These are phyloP conservation scores for Canis aureus DNA, from an alignment of 2,113 vertebrate genomes.

Conservation along the genomic window DNA sequence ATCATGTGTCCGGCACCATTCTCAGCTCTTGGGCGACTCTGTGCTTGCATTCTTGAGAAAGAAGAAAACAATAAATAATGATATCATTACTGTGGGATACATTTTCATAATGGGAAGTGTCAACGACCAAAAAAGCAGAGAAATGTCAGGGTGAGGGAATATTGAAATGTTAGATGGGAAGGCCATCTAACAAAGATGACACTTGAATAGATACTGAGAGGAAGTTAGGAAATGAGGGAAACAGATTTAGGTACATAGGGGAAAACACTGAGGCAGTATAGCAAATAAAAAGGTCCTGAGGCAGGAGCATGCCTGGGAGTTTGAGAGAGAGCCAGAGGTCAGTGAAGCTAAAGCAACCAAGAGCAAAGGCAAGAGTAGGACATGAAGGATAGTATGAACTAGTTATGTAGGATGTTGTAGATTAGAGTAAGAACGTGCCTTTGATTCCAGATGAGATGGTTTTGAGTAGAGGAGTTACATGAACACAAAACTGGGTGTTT, in stretches of 20 bases:
- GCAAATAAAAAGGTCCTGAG: background rate
- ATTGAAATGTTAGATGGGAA: background rate
- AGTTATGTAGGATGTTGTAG: no score
- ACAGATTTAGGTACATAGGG: background rate
- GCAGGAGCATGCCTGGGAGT: background rate
- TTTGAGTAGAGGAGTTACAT: background rate
- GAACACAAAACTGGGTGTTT: background rate
- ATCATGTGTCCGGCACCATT: background rate
- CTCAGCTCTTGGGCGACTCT: background rate
- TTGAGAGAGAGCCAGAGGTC: background rate
- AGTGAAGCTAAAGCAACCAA: background rate
- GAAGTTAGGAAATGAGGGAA: background rate
- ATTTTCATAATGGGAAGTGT: background rate
- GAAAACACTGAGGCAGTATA: accelerated
- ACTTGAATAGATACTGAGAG: background rate
- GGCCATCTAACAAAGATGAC: background rate
- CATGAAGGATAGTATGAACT: accelerated
- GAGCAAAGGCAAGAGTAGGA: accelerated
- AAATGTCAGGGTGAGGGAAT: background rate
- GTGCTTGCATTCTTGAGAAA: background rate
- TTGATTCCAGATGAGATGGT: background rate
- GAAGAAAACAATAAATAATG: background rate
- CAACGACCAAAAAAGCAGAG: background rate
- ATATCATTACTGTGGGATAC: background rate
- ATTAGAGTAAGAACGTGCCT: background rate